Base-by-base conservation (phyloP, 1,140 invertebrate genomes). In the Paraescarpia echinospica region DNA sequence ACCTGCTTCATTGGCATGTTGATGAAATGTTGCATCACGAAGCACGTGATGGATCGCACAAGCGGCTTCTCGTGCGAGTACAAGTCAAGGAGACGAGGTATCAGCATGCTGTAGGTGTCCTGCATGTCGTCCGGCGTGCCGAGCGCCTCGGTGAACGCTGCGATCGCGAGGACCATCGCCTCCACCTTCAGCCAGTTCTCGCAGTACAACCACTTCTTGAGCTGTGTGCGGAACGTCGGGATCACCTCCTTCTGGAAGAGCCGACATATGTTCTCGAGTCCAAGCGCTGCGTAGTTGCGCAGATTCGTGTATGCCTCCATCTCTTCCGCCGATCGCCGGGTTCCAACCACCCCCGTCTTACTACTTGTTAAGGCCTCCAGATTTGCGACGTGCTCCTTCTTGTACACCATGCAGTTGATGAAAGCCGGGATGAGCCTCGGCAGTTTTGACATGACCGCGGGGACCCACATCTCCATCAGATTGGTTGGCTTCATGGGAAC, bases 281-380 rank as follows among this genome's bases (percentile, higher is more conserved):
- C 92, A 8, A 93, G 91, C n/a, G 92, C 92, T 8, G 92, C 90
- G 92, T 59, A 93, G 90, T 93, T 93, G 35, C 92, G 90, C n/a
- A 93, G 34, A 33, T 93, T 91, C n/a, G 92, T 91, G 31, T 41
- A 35, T 31, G 35, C 59, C 59, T 93, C 92, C 35, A 93, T 34
- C 35, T 92, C 92, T 41, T 34, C 33, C 59, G 92, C 27, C 35
- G 35, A 31, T 1, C 34, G 22, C 31, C 34, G 6, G 8, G 8
- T 35, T 27, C 89, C 41, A 8, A 35, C 33, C 27, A 35, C 34
- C 35, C 35, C 89, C 18, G 22, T 77, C 59, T 77, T 77, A 27
- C 59, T 77, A 18, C 88, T 35, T 9, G 89, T 90, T 1, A 34
- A 35, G 33, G 90, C 34, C 59, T 92, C 48, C 34, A 93, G n/a